Percentiles rank a stretch among this genome's conserved stretches.
Conservation (phyloP, 1,140 invertebrate genomes). For the Papilio helenus region DNA sequence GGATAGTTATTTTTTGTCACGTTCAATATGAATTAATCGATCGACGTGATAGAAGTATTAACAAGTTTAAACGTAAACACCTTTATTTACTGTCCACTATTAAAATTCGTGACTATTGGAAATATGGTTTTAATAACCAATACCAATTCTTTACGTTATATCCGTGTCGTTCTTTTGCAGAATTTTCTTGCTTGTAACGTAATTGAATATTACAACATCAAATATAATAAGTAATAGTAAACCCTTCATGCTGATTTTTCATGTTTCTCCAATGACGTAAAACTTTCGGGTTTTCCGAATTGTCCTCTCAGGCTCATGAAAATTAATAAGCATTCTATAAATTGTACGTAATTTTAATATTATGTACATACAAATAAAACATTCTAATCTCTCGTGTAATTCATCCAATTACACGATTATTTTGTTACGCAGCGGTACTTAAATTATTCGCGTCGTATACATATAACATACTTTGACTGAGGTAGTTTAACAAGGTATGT, state of each 20-base stretch:
- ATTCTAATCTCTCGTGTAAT: neutral
- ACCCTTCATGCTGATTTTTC: neutral
- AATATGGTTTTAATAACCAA: neutral
- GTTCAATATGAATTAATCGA: neutral
- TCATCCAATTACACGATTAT: constrained; percentile 5
- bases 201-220: neutral
- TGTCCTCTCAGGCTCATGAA: neutral
- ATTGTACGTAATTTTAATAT: neutral
- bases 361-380: neutral
- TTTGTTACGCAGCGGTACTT: neutral
- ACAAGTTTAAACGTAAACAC: neutral
- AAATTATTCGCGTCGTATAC: constrained; percentile 6
- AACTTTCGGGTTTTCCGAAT: neutral
- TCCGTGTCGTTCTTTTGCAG: neutral
- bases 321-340: too few species aligned
- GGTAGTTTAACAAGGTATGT: constrained; percentile 17
- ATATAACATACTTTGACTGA: constrained; percentile 26
- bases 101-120: neutral
- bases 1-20: neutral
- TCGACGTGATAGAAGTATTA: neutral
- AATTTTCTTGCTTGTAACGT: neutral
- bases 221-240: neutral
- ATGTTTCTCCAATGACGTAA: neutral
- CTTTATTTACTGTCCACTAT: neutral
- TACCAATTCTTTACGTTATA: neutral